Evolutionary conservation across 2,797 vertebrate species (phyloP).

Genomic region (Gallirallus australis): DNA sequence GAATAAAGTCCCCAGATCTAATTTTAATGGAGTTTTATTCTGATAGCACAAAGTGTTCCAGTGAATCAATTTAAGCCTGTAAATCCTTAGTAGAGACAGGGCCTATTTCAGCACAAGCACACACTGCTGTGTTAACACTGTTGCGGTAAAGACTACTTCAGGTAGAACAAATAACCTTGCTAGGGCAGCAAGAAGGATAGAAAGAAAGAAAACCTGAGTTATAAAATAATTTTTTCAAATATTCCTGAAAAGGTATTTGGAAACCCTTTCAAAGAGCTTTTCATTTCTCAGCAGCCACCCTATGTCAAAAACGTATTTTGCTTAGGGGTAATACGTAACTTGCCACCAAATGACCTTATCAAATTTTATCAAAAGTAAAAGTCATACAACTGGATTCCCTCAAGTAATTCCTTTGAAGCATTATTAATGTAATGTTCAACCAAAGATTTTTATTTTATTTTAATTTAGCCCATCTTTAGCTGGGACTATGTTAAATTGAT

Average conservation of each 20-base stretch:
- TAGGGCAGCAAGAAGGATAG: neutral
- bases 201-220: neutral
- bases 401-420: neutral
- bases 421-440: neutral
- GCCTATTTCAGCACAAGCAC: neutral
- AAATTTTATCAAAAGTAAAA: slow-evolving; percentile 37
- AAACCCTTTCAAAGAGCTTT: slow-evolving; percentile 14
- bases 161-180: neutral
- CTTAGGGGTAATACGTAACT: neutral
- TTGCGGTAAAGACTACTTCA: neutral
- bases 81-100: neutral
- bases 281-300: neutral
- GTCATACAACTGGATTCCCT: neutral
- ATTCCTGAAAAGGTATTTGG: neutral
- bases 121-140: neutral
- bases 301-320: slow-evolving; percentile 16
- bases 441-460: neutral
- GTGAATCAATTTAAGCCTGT: neutral
- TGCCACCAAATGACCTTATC: neutral
- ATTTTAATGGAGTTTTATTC: neutral
- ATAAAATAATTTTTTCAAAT: neutral
- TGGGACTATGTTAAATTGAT: neutral
- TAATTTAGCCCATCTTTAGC: neutral
- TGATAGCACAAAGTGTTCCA: neutral
- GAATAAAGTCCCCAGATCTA: neutral